Percentiles rank a stretch among this genome's conserved stretches.
phyloP scores from a whole-genome alignment of 2,797 vertebrate genomes.

The Cirrhinus molitorella region DNA sequence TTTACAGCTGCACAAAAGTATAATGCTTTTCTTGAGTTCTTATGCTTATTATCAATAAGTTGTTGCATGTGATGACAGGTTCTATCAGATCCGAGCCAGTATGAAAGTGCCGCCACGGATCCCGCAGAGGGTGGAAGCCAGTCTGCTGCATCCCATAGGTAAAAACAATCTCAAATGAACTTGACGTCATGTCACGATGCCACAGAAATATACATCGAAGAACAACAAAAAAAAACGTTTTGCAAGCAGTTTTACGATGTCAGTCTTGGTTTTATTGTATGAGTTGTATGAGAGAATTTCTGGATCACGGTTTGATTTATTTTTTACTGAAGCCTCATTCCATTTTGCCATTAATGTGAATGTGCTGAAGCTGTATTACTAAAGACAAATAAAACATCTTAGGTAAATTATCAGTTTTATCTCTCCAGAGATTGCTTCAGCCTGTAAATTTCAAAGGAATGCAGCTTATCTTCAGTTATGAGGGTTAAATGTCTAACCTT shows the following conservation, averaged over 20 bases:
- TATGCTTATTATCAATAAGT: conserved; percentile 38
- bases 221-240: background rate
- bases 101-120: conserved; percentile 94
- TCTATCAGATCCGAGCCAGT: conserved; percentile 94
- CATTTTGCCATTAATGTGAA: background rate
- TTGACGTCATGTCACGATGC: background rate
- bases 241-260: background rate
- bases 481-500: background rate
- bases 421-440: background rate
- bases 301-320: background rate
- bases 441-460: background rate
- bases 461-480: background rate
- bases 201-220: background rate
- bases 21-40: conserved; percentile 23
- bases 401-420: background rate
- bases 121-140: conserved; percentile 95
- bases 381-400: background rate
- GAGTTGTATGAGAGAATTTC: background rate
- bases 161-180: conserved; percentile 63
- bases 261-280: background rate
- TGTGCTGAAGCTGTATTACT: no score
- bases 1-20: background rate
- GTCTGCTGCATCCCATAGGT: conserved; percentile 91
- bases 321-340: background rate
- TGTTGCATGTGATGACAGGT: conserved; percentile 78